Conservation (phyloP, 1,140 invertebrate genomes). For the roundworm (Caenorhabditis elegans) region WBcel235 BX284606.5:5996501-5997000, state of each 20-base stretch:
- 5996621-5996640: neutral
- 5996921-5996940: slow-evolving; percentile 70
- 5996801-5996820: slow-evolving; percentile 60
- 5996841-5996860: slow-evolving; percentile 59
- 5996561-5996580: neutral
- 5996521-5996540: slow-evolving; percentile 8
- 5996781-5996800: slow-evolving; percentile 67
- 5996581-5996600: neutral
- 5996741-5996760: slow-evolving; percentile 61
- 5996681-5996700: too few relatives aligned
- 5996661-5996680: slow-evolving; percentile 10
- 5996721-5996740: slow-evolving; percentile 66
- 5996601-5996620: neutral
- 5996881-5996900: slow-evolving; percentile 68
- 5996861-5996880: slow-evolving; percentile 65
- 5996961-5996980: slow-evolving; percentile 59
- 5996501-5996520: neutral
- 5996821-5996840: slow-evolving; percentile 59
- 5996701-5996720: slow-evolving; percentile 57
- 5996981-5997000: slow-evolving; percentile 54
- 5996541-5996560: neutral
- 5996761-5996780: slow-evolving; percentile 65
- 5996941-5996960: slow-evolving; percentile 70
- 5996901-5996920: slow-evolving; percentile 70
- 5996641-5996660: neutral